Percentiles rank a stretch among this genome's conserved stretches.
These are phyloP conservation scores for Pogonognathellus flavescens DNA, from an alignment of 1,140 invertebrate genomes.

Conservation along the genomic window DNA sequence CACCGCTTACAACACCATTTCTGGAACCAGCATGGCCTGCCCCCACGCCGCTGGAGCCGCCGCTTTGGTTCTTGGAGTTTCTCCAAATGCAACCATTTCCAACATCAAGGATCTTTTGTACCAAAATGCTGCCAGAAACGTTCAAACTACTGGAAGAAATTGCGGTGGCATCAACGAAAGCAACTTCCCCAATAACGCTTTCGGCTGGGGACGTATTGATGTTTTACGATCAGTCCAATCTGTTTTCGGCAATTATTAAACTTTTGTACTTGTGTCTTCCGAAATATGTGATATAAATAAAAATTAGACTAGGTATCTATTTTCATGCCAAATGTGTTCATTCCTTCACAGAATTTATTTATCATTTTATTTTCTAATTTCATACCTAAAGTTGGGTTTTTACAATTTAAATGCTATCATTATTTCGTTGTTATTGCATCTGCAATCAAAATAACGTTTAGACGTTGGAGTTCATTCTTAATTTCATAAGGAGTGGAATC, in stretches of 20 bases:
- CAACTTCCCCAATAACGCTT: constrained; percentile 31
- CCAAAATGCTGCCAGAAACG: background rate
- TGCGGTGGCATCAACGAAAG: constrained; percentile 26
- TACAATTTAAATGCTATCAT: too few species aligned
- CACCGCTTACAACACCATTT: constrained; percentile 30
- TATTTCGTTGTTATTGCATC: too few species aligned
- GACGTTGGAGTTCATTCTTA: too few species aligned
- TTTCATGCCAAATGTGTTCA: too few species aligned
- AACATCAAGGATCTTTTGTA: background rate
- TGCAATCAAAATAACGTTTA: too few species aligned
- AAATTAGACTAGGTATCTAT: too few species aligned
- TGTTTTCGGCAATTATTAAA: background rate
- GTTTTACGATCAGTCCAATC: background rate
- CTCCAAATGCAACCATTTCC: background rate
- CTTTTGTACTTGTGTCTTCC: too few species aligned
- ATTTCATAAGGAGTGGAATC: too few species aligned
- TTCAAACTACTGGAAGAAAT: background rate
- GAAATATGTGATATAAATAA: too few species aligned
- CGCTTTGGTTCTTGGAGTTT: constrained; percentile 23
- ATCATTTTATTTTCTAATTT: too few species aligned
- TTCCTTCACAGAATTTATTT: too few species aligned
- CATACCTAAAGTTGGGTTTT: too few species aligned
- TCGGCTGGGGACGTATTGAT: constrained; percentile 40
- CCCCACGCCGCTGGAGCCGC: constrained; percentile 55
- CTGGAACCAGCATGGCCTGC: constrained; percentile 53